phyloP scores from a whole-genome alignment of 2,888 invertebrate species.

The Melolontha melolontha region DNA sequence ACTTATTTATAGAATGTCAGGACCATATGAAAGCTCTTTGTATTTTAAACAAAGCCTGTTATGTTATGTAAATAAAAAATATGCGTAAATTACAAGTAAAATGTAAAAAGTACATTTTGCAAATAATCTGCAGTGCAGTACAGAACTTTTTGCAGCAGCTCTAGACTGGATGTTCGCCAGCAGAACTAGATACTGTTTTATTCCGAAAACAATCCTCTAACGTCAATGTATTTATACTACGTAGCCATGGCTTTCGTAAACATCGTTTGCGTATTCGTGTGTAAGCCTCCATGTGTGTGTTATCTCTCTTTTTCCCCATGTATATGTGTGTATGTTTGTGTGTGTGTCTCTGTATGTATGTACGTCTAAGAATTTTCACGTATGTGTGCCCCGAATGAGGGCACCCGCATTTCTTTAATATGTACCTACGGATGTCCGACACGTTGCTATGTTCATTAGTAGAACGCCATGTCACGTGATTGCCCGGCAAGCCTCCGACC shows the following conservation, averaged over 20 bases:
- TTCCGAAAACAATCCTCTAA: conserved; percentile 14
- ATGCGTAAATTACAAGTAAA: too few relatives aligned
- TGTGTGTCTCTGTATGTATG: not conserved
- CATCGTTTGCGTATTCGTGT: conserved; percentile 6
- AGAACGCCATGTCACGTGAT: conserved; percentile 49
- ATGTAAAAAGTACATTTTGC: too few relatives aligned
- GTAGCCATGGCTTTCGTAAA: conserved; percentile 8
- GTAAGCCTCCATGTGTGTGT: not conserved
- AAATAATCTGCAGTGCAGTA: conserved; percentile 23
- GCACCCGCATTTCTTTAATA: conserved; percentile 54
- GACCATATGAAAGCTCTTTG: too few relatives aligned
- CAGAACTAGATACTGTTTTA: conserved; percentile 6
- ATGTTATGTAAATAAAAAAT: too few relatives aligned
- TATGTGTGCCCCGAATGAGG: conserved; percentile 41
- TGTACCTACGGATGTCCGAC: conserved; percentile 55
- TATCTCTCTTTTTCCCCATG: not conserved
- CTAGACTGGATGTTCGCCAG: conserved; percentile 31
- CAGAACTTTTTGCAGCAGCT: conserved; percentile 2
- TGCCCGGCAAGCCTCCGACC: conserved; percentile 35
- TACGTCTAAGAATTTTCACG: too few relatives aligned
- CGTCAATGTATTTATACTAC: conserved; percentile 8
- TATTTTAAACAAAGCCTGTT: too few relatives aligned
- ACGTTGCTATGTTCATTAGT: conserved; percentile 57
- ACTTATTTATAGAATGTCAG: too few relatives aligned
- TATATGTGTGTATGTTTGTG: conserved; percentile 1